phyloP scores from a whole-genome alignment of 1,140 invertebrate species.

The Cheumatopsyche charites region DNA sequence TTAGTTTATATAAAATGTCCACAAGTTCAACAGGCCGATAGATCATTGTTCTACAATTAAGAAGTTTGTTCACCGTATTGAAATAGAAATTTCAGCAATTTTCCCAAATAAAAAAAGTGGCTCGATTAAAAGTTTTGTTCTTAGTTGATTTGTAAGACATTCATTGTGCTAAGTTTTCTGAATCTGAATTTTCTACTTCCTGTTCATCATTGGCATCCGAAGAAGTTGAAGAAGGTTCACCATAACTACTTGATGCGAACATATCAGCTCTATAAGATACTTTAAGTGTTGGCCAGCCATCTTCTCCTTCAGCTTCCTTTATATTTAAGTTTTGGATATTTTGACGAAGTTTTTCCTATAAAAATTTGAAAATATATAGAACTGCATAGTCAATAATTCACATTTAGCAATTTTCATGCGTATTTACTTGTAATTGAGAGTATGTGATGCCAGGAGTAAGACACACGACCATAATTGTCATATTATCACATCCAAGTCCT shows the following conservation, averaged over 20 bases:
- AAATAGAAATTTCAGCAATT: no score
- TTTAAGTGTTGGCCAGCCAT: conserved; percentile 1
- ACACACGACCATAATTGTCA: conserved; percentile 92
- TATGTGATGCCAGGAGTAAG: conserved; percentile 76
- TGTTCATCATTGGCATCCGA: background rate
- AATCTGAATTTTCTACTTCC: conserved; percentile 30
- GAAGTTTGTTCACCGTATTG: background rate
- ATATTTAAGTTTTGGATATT: conserved; percentile 14
- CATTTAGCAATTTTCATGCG: background rate
- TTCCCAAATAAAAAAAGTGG: no score
- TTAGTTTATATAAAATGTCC: conserved; percentile 15
- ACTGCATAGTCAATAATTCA: background rate
- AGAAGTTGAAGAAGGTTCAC: background rate
- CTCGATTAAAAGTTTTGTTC: background rate
- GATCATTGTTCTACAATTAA: conserved; percentile 12
- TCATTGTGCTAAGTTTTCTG: conserved; percentile 25
- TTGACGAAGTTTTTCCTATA: conserved; percentile 17
- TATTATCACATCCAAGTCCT: conserved; percentile 97
- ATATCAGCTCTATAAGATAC: background rate
- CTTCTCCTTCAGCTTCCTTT: conserved; percentile 10
- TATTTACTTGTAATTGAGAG: conserved; percentile 59
- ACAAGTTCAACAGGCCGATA: conserved; percentile 13
- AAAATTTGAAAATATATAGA: background rate
- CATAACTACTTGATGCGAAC: background rate
- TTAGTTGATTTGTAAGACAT: background rate